These are phyloP conservation scores for Musca vetustissima DNA, from an alignment of 1,140 invertebrate genomes.

Conservation along the genomic window DNA sequence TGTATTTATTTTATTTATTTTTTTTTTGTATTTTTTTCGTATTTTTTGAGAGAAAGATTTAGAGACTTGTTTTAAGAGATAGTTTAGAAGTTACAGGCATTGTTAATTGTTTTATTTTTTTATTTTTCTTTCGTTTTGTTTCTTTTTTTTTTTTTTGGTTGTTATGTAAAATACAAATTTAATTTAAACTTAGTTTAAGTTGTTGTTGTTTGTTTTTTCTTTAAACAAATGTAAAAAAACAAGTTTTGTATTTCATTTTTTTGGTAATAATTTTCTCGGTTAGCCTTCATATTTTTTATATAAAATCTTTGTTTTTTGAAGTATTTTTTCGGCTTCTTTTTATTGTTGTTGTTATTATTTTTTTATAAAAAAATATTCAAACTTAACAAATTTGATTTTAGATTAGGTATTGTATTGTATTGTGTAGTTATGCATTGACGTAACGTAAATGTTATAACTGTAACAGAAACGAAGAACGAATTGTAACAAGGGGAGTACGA, in stretches of 20 bases:
- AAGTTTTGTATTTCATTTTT: constrained; percentile 44
- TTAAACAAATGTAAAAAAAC: constrained; percentile 44
- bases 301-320: constrained; percentile 39
- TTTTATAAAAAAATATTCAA: constrained; percentile 25
- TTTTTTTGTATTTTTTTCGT: constrained; percentile 26
- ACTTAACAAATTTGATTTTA: constrained; percentile 26
- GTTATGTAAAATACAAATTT: constrained; percentile 31
- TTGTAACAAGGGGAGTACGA: too few relatives aligned
- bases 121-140: constrained; percentile 15
- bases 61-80: constrained; percentile 4
- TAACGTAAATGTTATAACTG: too few relatives aligned
- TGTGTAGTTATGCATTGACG: too few relatives aligned
- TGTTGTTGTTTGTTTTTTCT: neutral
- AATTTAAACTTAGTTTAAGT: constrained; percentile 25
- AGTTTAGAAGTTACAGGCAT: constrained; percentile 24
- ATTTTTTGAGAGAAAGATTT: constrained; percentile 19
- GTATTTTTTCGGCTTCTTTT: constrained; percentile 11
- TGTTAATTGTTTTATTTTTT: too few relatives aligned
- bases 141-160: constrained; percentile 12
- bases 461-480: too few relatives aligned
- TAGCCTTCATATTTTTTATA: constrained; percentile 46
- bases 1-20: too few relatives aligned
- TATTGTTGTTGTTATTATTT: neutral
- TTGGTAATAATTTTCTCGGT: constrained; percentile 33
- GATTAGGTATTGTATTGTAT: neutral